These are phyloP conservation scores for Poecile atricapillus DNA, from an alignment of 2,113 vertebrate species.

Conservation along the genomic window DNA sequence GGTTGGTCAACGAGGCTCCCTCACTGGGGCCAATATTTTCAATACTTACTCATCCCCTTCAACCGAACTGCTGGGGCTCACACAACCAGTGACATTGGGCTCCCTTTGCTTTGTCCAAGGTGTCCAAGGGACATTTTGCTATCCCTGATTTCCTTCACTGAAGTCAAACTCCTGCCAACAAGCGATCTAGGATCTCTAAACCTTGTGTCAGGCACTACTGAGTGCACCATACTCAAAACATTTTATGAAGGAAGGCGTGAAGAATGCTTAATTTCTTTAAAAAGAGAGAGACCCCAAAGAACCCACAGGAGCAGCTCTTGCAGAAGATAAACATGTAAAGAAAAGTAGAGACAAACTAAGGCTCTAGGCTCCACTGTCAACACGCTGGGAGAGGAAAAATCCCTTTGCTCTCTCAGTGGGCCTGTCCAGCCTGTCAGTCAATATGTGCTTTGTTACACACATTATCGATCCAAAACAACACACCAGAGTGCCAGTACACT, in stretches of 20 bases:
- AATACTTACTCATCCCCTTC: background rate
- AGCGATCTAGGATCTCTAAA: background rate
- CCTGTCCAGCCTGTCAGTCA: background rate
- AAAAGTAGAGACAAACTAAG: background rate
- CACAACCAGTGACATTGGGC: background rate
- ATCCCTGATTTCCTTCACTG: background rate
- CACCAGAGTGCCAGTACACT: background rate
- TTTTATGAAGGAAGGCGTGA: background rate
- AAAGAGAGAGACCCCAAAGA: background rate
- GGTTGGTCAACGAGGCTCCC: background rate
- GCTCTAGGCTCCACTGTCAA: background rate
- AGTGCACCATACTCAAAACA: background rate
- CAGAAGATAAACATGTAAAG: background rate
- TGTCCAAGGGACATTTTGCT: background rate
- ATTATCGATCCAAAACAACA: background rate
- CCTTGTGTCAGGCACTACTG: background rate
- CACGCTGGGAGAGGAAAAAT: background rate
- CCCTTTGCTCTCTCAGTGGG: background rate
- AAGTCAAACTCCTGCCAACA: background rate
- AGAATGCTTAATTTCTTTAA: background rate
- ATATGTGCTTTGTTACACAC: background rate
- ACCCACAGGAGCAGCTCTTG: background rate
- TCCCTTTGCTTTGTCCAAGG: accelerated
- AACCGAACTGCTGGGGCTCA: background rate
- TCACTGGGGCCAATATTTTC: background rate